Percentiles rank a stretch among this genome's conserved stretches.
phyloP scores from a whole-genome alignment of 2,113 vertebrate genomes.

The Marmota monax region DNA sequence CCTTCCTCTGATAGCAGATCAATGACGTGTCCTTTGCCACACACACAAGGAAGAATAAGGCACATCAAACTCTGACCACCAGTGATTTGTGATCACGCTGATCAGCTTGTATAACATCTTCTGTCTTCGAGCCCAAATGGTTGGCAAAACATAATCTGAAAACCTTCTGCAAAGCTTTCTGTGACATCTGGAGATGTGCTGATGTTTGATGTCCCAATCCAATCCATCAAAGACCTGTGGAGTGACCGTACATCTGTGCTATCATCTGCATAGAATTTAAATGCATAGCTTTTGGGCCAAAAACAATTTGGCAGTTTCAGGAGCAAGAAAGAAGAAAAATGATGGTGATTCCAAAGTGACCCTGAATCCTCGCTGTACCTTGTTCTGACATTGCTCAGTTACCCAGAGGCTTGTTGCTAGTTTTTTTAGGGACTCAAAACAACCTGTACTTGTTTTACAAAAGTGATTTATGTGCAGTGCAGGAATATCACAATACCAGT shows the following conservation, averaged over 20 bases:
- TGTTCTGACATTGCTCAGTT: constrained; percentile 74
- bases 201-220: constrained; percentile 70
- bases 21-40: neutral
- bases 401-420: constrained; percentile 32
- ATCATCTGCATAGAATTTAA: constrained; percentile 78
- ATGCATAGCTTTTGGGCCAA: constrained; percentile 48
- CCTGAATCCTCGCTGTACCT: constrained; percentile 74
- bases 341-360: constrained; percentile 79
- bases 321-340: constrained; percentile 81
- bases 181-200: constrained; percentile 73
- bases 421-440: constrained; percentile 63
- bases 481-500: constrained; percentile 78
- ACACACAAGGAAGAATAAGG: neutral
- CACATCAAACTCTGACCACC: neutral
- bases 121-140: constrained; percentile 29
- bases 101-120: constrained; percentile 26
- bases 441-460: constrained; percentile 73
- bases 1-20: neutral
- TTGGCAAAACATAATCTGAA: constrained; percentile 60
- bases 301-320: constrained; percentile 80
- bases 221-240: constrained; percentile 78
- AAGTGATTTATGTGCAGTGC: constrained; percentile 80
- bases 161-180: constrained; percentile 63
- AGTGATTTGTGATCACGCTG: neutral
- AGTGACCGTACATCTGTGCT: constrained; percentile 69